Evolutionary conservation across 2,888 invertebrate genomes (phyloP), one percentile per base, ranked within the genome.

Genomic region (Alitta virens): DNA sequence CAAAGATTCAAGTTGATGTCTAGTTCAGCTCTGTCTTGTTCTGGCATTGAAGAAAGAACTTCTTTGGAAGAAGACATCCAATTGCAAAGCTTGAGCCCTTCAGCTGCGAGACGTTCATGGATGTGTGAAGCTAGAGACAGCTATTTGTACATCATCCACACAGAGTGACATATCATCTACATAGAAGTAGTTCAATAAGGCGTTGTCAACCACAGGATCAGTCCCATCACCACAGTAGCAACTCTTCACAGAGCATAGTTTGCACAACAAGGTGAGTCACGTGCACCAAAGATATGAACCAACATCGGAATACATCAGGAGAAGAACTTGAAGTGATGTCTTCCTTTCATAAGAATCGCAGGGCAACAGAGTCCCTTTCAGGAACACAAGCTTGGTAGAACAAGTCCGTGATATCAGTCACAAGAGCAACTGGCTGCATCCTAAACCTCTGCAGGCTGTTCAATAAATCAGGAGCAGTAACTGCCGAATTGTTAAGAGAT

Each of bases 181-280:
- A 58, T 60, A 60, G 24, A 60, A 60, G 55, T 56, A 26, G 2
- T 60, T 57, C 18, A 9, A 12, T 12, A 60, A 38, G 16, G 25
- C 18, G n/a, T 58, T 27, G 9, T 40, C 24, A n/a, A n/a, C 33
- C 12, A 12, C 25, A 18, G 55, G 16, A 26, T 14, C 25, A 18
- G 14, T 16, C 12, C n/a, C 55, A 23, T 14, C 21, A 57, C 38
- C 25, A n/a, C 59, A 18, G 2, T 18, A 3, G 55, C 59, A 24
- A 27, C 21, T 26, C 24, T 12, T 18, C 23, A 12, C 18, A 59
- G 18, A 18, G 54, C 59, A 23, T 56, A 56, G 18, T 56, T 56
- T 9, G 57, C 57, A 25, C 42, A 46, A 21, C 38, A 12, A 23
- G 57, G 57, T 2, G 57, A 56, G n/a, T 42, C 42, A 2, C 7